Evolutionary conservation across 2,888 invertebrate species (phyloP).

Genomic region (Timandra comae): DNA sequence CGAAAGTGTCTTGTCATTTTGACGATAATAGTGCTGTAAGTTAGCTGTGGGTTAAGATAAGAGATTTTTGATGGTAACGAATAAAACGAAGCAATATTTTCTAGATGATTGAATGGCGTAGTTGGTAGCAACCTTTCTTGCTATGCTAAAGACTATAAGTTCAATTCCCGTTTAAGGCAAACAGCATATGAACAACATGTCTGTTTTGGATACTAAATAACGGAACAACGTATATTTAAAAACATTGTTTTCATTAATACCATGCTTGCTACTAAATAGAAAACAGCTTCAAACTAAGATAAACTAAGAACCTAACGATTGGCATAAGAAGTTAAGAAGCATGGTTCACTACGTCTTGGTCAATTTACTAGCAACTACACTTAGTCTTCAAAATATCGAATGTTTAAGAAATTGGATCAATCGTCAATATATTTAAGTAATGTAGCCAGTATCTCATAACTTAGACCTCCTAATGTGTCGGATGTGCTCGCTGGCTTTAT

Average conservation of each 20-base stretch:
- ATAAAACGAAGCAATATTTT: background rate
- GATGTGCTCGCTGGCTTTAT: constrained; percentile 52
- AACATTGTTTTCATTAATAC: no score
- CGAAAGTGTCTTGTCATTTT: constrained; percentile 35
- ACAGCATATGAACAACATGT: no score
- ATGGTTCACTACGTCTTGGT: no score
- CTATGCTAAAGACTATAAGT: background rate
- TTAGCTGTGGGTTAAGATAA: constrained; percentile 11
- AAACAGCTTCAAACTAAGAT: no score
- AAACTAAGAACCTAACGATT: no score
- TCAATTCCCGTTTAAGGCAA: background rate
- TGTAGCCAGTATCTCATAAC: constrained; percentile 2
- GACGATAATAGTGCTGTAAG: constrained; percentile 23
- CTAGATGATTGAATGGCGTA: no score
- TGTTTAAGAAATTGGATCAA: no score
- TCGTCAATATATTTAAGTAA: no score
- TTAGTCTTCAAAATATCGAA: no score
- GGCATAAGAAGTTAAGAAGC: no score
- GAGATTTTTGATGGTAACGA: background rate
- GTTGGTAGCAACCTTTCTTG: background rate
- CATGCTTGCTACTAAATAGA: no score
- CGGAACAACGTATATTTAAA: background rate
- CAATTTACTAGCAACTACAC: no score
- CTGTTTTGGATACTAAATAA: background rate
- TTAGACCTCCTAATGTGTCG: constrained; percentile 25